Base-by-base conservation (phyloP, 2,797 vertebrate species). In the Tadarida brasiliensis region DNA sequence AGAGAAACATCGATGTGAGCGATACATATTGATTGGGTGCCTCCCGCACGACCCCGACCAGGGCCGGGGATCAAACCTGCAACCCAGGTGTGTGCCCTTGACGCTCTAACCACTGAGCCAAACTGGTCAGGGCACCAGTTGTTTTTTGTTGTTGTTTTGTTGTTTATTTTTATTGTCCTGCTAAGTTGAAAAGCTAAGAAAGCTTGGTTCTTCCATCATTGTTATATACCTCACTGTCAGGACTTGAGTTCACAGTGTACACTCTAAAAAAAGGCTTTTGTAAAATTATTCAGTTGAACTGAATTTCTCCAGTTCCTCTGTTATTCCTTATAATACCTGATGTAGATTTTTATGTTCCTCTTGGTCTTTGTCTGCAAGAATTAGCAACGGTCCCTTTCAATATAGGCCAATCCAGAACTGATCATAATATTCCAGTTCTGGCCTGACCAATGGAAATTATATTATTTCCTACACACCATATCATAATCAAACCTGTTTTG, bases 141-240 rank as follows among this genome's bases (percentile, higher is more conserved):
- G 39, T 44, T 44, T 44, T 44, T 44, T 44, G 39, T 44, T 44
- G 39, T 44, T 44, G 39, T 44, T 44, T 44, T 44, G 39, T 44
- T 44, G 39, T 5, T 44, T 44, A 44, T 44, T 44, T 71, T 87
- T 94, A 30, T 94, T 92, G 51, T 84, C 35, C 35, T 71, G 16
- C 74, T 90, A 86, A 92, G 17, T 70, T 81, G 28, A 71, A 94
- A 94, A 93, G 17, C 89, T 94, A 78, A 78, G n/a, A 87, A 78
- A 76, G 3, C 51, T 73, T 87, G 33, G n/a, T 35, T 89, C 49
- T 77, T 87, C 33, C 30, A 57, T 67, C 20, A 61, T 15, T 51
- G 26, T 71, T 73, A 24, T 56, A 26, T 33, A 77, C 20, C 11
- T 74, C 74, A 80, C 47, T 30, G 47, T 81, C 19, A 84, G 57